These are phyloP conservation scores for Gasterosteus nipponicus DNA, from an alignment of 2,113 vertebrate species.

Conservation along the genomic window DNA sequence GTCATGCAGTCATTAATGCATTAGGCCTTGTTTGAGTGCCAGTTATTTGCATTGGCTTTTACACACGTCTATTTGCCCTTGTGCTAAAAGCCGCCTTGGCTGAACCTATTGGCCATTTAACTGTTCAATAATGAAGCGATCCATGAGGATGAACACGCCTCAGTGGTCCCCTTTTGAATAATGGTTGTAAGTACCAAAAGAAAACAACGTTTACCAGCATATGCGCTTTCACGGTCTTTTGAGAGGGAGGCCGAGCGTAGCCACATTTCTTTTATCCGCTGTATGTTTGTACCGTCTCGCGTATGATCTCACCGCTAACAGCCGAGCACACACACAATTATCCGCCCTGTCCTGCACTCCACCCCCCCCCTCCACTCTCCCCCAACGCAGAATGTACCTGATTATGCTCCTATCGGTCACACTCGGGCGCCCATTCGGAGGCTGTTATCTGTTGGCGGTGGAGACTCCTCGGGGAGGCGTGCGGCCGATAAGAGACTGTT, in stretches of 20 bases:
- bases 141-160: slow-evolving; percentile 53
- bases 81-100: slow-evolving; percentile 69
- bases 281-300: slow-evolving; percentile 20
- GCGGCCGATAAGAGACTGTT: slow-evolving; percentile 73
- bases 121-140: slow-evolving; percentile 77
- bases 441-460: slow-evolving; percentile 70
- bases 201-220: neutral
- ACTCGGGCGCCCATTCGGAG: slow-evolving; percentile 66
- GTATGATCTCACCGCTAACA: slow-evolving; percentile 41
- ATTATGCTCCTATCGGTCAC: slow-evolving; percentile 71
- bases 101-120: slow-evolving; percentile 75
- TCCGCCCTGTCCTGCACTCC: slow-evolving; percentile 53
- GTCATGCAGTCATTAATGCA: slow-evolving; percentile 89
- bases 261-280: slow-evolving; percentile 13
- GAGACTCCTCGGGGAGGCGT: slow-evolving; percentile 71
- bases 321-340: slow-evolving; percentile 39
- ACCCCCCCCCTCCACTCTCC: neutral
- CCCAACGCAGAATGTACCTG: slow-evolving; percentile 65
- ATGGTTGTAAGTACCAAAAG: slow-evolving; percentile 24
- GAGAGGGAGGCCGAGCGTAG: neutral
- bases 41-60: slow-evolving; percentile 81
- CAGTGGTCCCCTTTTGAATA: slow-evolving; percentile 21
- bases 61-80: slow-evolving; percentile 72
- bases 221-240: slow-evolving; percentile 18
- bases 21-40: slow-evolving; percentile 81